Evolutionary conservation across 1,140 invertebrate species (phyloP), one percentile per base, ranked within the genome.

Genomic region (Zaprionus capensis): DNA sequence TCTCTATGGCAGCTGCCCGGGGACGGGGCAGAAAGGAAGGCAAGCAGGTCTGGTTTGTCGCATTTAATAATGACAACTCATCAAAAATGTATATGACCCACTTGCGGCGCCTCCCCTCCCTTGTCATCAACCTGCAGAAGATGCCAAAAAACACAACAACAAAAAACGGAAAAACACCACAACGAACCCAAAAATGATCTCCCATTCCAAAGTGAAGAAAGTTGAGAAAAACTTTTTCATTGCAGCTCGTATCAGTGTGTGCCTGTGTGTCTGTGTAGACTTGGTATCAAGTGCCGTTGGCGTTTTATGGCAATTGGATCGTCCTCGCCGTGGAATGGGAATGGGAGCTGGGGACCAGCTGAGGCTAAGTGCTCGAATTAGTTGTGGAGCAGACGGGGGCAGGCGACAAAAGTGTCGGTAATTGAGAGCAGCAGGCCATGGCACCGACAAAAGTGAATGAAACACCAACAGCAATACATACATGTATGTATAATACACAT

Each of bases 51-150:
- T 34, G 24, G 58, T 69, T 81, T 82, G 71, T 80, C 80, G 71
- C 76, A 75, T 90, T 90, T 85, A 91, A 91, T 90, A 90, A 90
- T 90, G 85, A 90, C 85, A 82, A 78, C 85, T 90, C 85, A 90
- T 90, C 85, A 90, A 90, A 91, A 90, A 90, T 90, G 69, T 91
- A 90, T 90, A 91, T 90, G 85, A 90, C 85, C 85, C 77, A 90
- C 82, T 90, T 90, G 86, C 65, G 63, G 70, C 75, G 31, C 31
- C 61, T 11, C 0, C 41, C 41, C n/a, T 2, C 67, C 49, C 57
- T 59, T n/a, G 74, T 69, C 67, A 71, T 76, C 65, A 78, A n/a
- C 68, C 36, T 38, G n/a, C 26, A 80, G 66, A 71, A 86, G 69
- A 84, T 84, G 65, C 71, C 68, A 72, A 76, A 81, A 81, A 72